A percentile compares a stretch with the other conserved stretches of the same genome.
Evolutionary conservation across 2,888 invertebrate genomes (phyloP).

Genomic region (Campoletis raptor): DNA sequence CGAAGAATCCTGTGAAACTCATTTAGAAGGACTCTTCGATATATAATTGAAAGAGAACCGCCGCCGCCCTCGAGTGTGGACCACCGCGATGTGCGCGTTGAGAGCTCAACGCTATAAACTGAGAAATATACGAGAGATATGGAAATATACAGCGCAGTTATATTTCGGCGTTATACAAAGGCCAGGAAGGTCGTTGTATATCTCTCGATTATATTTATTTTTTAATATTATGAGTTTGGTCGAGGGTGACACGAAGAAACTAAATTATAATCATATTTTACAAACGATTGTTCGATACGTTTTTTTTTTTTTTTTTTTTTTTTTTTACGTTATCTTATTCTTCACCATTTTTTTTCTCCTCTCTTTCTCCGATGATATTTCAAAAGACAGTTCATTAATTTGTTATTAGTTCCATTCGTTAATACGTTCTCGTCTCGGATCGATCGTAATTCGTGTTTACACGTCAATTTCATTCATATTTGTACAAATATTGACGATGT

Average conservation of each 20-base stretch:
- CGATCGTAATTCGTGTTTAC: constrained; percentile 10
- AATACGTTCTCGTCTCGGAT: not conserved
- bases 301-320: constrained; percentile 2
- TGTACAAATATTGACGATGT: constrained; percentile 33
- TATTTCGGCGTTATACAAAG: constrained; percentile 53
- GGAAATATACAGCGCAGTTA: constrained; percentile 42
- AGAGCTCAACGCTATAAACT: constrained; percentile 76
- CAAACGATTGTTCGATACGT: constrained; percentile 40
- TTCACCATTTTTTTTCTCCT: not conserved
- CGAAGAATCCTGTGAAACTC: constrained; percentile 65
- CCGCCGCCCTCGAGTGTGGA: constrained; percentile 73
- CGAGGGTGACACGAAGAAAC: constrained; percentile 11
- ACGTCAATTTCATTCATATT: not conserved
- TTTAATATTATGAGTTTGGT: constrained; percentile 28
- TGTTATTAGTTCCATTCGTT: constrained; percentile 5
- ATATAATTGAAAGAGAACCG: constrained; percentile 81
- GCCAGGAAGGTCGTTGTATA: constrained; percentile 29
- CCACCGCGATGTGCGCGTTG: constrained; percentile 73
- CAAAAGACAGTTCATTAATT: constrained; percentile 8
- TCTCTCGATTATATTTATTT: constrained; percentile 48
- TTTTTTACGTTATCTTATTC: not conserved
- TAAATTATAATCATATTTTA: constrained; percentile 51
- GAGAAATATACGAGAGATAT: constrained; percentile 74
- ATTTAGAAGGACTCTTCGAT: constrained; percentile 68
- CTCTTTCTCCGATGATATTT: not conserved